phyloP scores from a whole-genome alignment of 1,140 invertebrate species.

The Limonius californicus region DNA sequence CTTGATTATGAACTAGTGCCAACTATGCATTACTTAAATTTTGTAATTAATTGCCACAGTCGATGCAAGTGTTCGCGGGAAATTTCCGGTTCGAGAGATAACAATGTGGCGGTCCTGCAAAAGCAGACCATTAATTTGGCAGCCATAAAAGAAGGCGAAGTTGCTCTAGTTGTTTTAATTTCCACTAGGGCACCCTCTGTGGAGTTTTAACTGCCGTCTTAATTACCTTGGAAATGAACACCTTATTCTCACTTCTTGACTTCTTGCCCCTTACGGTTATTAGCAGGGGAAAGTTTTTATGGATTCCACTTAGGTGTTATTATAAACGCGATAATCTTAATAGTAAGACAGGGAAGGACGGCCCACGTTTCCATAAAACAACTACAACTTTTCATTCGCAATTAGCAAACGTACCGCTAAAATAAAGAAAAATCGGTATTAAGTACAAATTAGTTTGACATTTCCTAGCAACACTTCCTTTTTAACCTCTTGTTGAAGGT shows the following conservation, averaged over 20 bases:
- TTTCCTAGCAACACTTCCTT: too few species aligned
- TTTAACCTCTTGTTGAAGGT: too few species aligned
- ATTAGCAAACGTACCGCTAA: too few species aligned
- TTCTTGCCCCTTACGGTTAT: neutral
- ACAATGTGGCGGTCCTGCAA: neutral
- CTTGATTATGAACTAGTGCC: neutral
- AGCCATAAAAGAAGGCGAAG: neutral
- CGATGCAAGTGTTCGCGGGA: neutral
- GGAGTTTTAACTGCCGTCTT: slow-evolving; percentile 9
- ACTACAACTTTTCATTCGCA: too few species aligned
- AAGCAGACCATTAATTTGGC: neutral
- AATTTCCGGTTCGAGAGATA: neutral
- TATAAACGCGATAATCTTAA: neutral
- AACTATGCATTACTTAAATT: slow-evolving; percentile 8
- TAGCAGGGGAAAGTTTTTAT: slow-evolving; percentile 5
- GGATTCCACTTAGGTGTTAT: slow-evolving; percentile 6
- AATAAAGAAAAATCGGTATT: too few species aligned
- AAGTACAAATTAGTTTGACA: too few species aligned
- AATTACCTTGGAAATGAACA: slow-evolving; percentile 13
- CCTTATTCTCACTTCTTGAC: slow-evolving; percentile 1
- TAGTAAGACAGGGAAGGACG: too few species aligned
- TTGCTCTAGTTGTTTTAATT: slow-evolving; percentile 3
- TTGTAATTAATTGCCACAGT: neutral
- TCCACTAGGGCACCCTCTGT: neutral
- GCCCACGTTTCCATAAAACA: too few species aligned